Evolutionary conservation across 2,797 vertebrate species (phyloP).

Genomic region (Meda fulgida): DNA sequence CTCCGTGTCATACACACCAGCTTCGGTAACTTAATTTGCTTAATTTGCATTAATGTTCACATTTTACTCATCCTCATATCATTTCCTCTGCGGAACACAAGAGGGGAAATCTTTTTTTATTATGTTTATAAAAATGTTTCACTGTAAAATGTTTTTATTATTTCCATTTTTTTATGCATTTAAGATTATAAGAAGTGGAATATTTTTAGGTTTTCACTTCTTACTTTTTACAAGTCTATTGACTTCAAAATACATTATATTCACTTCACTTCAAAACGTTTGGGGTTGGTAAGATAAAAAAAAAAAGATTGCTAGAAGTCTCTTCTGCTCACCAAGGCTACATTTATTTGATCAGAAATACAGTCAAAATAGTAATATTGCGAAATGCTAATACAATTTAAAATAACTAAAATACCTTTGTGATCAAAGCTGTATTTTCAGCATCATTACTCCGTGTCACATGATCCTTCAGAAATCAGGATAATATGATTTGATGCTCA

Average conservation of each 20-base stretch:
- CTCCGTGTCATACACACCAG: neutral
- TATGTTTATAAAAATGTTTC: no score
- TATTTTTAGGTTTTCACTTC: neutral
- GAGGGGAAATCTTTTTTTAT: neutral
- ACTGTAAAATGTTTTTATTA: neutral
- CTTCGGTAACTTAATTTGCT: constrained; percentile 14
- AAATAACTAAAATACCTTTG: neutral
- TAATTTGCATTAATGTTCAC: neutral
- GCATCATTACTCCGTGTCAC: no score
- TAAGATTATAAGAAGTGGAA: neutral
- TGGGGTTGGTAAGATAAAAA: neutral
- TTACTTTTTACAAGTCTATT: neutral
- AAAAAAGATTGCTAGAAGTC: neutral
- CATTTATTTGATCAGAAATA: no score
- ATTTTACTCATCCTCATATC: neutral
- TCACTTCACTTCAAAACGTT: neutral
- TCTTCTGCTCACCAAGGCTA: neutral
- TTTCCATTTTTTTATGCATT: neutral
- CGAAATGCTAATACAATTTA: neutral
- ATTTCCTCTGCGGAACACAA: neutral
- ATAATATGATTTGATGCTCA: neutral
- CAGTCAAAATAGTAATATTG: neutral
- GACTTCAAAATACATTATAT: neutral
- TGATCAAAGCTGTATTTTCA: neutral
- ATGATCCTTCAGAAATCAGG: neutral